phyloP scores from a whole-genome alignment of 2,113 vertebrate genomes.

The Tretioscincus oriximinensis region DNA sequence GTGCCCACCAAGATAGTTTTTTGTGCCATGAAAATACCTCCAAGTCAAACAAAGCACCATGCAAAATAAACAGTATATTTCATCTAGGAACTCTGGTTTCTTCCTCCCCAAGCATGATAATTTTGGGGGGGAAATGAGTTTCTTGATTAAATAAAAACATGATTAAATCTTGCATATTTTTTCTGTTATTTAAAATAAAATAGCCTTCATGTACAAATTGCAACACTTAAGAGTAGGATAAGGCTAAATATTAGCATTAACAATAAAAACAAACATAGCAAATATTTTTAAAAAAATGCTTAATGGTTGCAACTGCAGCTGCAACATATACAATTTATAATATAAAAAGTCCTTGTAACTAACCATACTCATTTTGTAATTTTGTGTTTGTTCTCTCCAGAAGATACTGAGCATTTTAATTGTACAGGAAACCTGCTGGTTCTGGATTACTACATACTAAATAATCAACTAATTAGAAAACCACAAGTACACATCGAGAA shows the following conservation, averaged over 20 bases:
- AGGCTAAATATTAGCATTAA: not conserved
- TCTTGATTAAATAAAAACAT: not conserved
- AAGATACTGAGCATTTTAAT: not conserved
- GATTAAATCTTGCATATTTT: no score
- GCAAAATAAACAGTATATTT: not conserved
- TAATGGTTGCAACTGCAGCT: not conserved
- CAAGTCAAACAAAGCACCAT: not conserved
- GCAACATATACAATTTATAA: not conserved
- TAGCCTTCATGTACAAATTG: not conserved
- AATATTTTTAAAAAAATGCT: not conserved
- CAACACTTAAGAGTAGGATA: not conserved
- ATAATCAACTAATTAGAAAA: constrained; percentile 9
- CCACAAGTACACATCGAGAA: not conserved
- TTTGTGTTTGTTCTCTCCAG: not conserved
- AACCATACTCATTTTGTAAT: constrained; percentile 24
- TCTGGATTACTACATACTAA: not conserved
- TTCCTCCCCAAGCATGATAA: not conserved
- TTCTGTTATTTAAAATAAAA: no score
- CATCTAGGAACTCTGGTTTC: not conserved
- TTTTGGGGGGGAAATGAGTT: not conserved
- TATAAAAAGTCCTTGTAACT: not conserved
- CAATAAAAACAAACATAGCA: not conserved
- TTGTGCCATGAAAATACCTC: not conserved
- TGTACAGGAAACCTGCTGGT: not conserved
- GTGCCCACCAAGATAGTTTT: not conserved